Percentiles rank a stretch among this genome's conserved stretches.
Evolutionary conservation across 2,888 invertebrate species (phyloP).

Genomic region (Geotrupes spiniger): DNA sequence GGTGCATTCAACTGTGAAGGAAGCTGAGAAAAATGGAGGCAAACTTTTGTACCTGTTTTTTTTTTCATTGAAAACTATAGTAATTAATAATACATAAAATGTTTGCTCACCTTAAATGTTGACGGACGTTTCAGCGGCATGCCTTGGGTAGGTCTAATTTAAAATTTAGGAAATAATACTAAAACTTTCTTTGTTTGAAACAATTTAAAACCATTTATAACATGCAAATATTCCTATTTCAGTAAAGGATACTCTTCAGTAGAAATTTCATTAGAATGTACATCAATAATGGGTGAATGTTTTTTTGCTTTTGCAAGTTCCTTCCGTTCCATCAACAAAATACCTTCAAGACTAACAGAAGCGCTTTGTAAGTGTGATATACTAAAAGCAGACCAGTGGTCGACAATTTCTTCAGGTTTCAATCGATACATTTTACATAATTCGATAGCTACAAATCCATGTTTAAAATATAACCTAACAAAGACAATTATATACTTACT

Average conservation of each 20-base stretch:
- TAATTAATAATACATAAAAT: too few species aligned
- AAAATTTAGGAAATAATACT: too few species aligned
- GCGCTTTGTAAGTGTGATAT: constrained; percentile 61
- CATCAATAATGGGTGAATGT: too few species aligned
- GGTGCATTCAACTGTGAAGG: constrained; percentile 15
- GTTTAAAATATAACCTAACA: not conserved
- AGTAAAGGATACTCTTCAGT: too few species aligned
- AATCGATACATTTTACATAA: constrained; percentile 64
- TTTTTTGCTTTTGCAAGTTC: too few species aligned
- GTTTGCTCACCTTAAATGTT: too few species aligned
- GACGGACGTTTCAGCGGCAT: too few species aligned
- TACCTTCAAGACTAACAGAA: constrained; percentile 42
- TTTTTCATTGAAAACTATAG: not conserved
- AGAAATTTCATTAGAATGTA: too few species aligned
- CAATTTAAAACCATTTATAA: too few species aligned
- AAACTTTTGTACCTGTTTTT: constrained; percentile 2
- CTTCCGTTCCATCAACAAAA: constrained; percentile 15
- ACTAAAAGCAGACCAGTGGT: constrained; percentile 77
- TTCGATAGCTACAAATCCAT: constrained; percentile 55
- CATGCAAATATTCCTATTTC: too few species aligned
- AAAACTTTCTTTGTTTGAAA: too few species aligned
- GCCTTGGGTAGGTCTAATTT: too few species aligned
- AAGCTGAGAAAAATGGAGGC: constrained; percentile 14
- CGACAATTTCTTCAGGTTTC: constrained; percentile 67
- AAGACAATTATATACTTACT: constrained; percentile 10